Conservation (phyloP, 2,888 invertebrate genomes). For the Malthinus flaveolus region DNA sequence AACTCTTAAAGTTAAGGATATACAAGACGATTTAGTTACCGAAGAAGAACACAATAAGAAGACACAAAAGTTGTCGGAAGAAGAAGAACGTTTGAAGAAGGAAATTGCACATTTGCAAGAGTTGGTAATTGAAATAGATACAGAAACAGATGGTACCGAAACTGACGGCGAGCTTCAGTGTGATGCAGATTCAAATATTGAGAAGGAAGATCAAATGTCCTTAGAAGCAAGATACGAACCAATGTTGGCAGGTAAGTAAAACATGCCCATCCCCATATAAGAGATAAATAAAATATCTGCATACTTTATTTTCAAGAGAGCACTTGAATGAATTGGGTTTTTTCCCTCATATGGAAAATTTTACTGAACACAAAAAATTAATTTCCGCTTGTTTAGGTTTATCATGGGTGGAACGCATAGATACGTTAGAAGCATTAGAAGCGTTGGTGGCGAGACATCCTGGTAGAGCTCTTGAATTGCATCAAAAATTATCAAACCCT, state of each 20-base stretch:
- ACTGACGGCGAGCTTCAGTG: constrained; percentile 68
- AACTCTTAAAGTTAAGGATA: constrained; percentile 59
- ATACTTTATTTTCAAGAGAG: too few species aligned
- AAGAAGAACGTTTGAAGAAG: constrained; percentile 74
- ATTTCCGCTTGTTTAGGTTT: constrained; percentile 56
- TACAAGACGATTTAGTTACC: constrained; percentile 55
- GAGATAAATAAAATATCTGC: too few species aligned
- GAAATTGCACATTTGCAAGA: constrained; percentile 77
- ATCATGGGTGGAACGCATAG: constrained; percentile 86
- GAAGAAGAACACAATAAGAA: constrained; percentile 75
- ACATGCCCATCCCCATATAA: too few species aligned
- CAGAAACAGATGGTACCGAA: constrained; percentile 80
- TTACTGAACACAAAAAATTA: too few species aligned
- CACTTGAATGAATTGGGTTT: too few species aligned
- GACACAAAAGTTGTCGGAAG: constrained; percentile 67
- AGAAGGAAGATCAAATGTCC: constrained; percentile 51
- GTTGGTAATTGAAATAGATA: constrained; percentile 74
- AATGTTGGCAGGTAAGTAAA: constrained; percentile 63
- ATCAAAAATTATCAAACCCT: constrained; percentile 92
- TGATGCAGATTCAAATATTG: constrained; percentile 46
- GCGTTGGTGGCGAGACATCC: constrained; percentile 86
- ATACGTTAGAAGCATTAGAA: constrained; percentile 76
- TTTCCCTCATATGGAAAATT: too few species aligned
- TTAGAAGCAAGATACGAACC: constrained; percentile 73
- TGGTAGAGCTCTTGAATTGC: constrained; percentile 87